These are phyloP conservation scores for Eunapius fragilis DNA, from an alignment of 37 sponge, comb jelly and placozoan genomes.

Conservation along the genomic window DNA sequence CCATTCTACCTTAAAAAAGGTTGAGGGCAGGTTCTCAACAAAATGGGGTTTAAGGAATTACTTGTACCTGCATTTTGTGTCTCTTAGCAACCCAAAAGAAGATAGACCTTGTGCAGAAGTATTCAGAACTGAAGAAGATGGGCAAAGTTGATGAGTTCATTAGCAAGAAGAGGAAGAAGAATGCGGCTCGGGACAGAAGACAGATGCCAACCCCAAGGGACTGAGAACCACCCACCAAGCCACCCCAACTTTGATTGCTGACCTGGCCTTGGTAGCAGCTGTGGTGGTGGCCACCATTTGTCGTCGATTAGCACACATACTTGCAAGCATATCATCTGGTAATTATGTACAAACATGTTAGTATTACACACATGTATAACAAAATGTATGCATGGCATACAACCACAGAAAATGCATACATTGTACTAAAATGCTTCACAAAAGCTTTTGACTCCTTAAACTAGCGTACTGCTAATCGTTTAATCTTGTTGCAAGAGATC, in stretches of 20 bases:
- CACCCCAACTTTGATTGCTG: too few relatives aligned
- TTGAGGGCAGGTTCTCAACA: constrained; percentile 10
- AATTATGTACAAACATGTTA: neutral
- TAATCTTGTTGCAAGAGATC: neutral
- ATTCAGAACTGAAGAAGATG: constrained; percentile 53
- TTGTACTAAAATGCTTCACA: too few relatives aligned
- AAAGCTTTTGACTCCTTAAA: too few relatives aligned
- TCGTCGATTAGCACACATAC: too few relatives aligned
- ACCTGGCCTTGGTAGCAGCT: too few relatives aligned
- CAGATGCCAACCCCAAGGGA: constrained; percentile 34
- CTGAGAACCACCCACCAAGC: neutral
- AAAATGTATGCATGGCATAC: neutral
- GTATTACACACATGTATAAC: neutral
- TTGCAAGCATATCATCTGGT: too few relatives aligned
- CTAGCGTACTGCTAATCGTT: too few relatives aligned
- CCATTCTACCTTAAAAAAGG: constrained; percentile 83
- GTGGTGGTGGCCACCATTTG: too few relatives aligned
- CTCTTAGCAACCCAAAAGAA: constrained; percentile 48
- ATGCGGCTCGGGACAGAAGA: constrained; percentile 69
- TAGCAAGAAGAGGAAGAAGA: constrained; percentile 71
- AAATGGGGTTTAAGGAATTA: neutral
- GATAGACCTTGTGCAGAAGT: constrained; percentile 69
- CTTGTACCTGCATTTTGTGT: neutral
- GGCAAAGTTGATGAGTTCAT: constrained; percentile 71
- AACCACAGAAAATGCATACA: neutral